These are phyloP conservation scores for Chroicocephalus ridibundus DNA, from an alignment of 2,113 vertebrate genomes.

Conservation along the genomic window DNA sequence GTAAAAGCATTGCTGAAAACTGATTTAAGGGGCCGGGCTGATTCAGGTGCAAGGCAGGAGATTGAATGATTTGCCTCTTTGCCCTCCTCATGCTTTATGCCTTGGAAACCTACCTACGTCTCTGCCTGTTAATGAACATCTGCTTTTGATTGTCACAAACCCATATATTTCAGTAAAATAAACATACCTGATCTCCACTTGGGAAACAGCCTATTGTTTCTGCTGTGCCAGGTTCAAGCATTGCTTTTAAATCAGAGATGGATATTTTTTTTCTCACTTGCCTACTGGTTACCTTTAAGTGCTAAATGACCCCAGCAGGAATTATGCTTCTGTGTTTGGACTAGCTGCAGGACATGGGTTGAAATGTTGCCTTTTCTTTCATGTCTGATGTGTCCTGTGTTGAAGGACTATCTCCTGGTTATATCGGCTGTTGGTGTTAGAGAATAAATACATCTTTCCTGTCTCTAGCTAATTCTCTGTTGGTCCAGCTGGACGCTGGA, in stretches of 20 bases:
- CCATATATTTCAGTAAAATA: constrained; percentile 49
- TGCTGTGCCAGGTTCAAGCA: constrained; percentile 4
- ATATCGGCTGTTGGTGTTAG: background rate
- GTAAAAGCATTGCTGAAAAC: background rate
- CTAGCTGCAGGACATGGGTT: background rate
- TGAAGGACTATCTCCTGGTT: background rate
- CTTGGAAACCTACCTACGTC: constrained; percentile 22
- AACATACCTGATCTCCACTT: constrained; percentile 33
- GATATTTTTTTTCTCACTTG: background rate
- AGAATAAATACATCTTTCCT: background rate
- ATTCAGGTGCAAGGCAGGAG: constrained; percentile 22
- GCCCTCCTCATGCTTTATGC: background rate
- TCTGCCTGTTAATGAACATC: constrained; percentile 49
- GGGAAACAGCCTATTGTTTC: constrained; percentile 52
- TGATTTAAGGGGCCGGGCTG: background rate
- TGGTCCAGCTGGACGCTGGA: background rate
- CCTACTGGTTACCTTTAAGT: constrained; percentile 14
- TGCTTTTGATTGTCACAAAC: constrained; percentile 59
- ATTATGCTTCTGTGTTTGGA: constrained; percentile 2
- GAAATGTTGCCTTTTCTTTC: background rate
- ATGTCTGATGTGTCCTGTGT: background rate
- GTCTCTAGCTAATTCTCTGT: background rate
- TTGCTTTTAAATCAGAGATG: constrained; percentile 51
- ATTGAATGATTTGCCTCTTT: constrained; percentile 27
- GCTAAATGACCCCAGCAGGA: background rate